Evolutionary conservation across 1,140 invertebrate genomes (phyloP), one percentile per base, ranked within the genome.

Genomic region (Schlechtendalia chinensis): DNA sequence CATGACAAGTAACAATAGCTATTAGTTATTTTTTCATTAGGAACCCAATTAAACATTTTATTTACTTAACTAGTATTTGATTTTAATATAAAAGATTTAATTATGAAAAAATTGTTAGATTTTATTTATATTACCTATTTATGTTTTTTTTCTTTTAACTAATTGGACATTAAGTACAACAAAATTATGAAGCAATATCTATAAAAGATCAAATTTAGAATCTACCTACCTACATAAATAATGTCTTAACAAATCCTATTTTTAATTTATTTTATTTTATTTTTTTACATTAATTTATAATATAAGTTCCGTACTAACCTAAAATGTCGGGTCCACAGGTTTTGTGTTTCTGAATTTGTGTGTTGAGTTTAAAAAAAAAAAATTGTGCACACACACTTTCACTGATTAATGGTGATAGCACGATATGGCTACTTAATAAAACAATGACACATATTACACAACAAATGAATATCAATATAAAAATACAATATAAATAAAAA

Each of bases 271-370:
- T 24, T 71, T 71, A 27, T 50, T 71, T 19, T 22, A 27, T 71
- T 71, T 53, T 50, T 71, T 19, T 22, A 27, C 22, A 71, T 71
- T 27, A 71, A 71, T 71, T 71, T 71, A 71, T 54, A 71, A 71
- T 53, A 71, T 71, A 71, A 71, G 47, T 53, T 71, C 69, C 47
- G 69, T 71, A 71, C 69, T 71, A 71, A 71, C 69, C 69, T 71
- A 71, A 71, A 71, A 71, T 53, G 69, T 53, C 69, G 69, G 69
- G 47, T 71, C 69, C 69, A 71, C 69, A 71, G 69, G 47, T 53
- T 53, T 71, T 71, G 69, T 71, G 69, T 71, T 71, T 71, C 69
- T 71, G 69, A 71, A 50, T 71, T 71, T 71, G 47, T 71, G 69
- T 71, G 69, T 71, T 71, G 69, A 53, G 22, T 53, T 53, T 39